Percentiles rank a stretch among this genome's conserved stretches.
Conservation (phyloP, 2,888 invertebrate genomes). For the Phyllotreta cruciferae region DNA sequence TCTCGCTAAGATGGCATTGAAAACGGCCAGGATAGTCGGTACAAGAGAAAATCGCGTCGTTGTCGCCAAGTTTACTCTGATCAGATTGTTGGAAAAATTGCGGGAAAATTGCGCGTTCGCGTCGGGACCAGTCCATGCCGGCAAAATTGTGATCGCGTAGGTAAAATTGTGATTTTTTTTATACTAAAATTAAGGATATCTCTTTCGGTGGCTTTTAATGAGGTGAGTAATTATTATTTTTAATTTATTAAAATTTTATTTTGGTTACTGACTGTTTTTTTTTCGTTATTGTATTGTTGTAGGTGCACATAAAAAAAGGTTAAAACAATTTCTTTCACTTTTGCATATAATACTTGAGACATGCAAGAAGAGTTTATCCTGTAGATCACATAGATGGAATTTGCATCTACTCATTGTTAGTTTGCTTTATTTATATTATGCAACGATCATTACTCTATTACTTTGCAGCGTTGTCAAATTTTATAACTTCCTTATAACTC, state of each 20-base stretch:
- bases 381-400: constrained; percentile 31
- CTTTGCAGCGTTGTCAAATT: constrained; percentile 16
- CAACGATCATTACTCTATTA: constrained; percentile 20
- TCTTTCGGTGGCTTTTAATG: no score
- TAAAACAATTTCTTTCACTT: constrained; percentile 14
- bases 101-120: background rate
- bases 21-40: constrained; percentile 8
- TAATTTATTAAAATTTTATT: constrained; percentile 3
- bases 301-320: no score
- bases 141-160: background rate
- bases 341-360: constrained; percentile 13
- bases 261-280: constrained; percentile 6
- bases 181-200: background rate
- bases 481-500: background rate
- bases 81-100: constrained; percentile 6
- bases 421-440: constrained; percentile 28
- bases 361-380: constrained; percentile 27
- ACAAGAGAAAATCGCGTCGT: constrained; percentile 21
- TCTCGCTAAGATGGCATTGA: constrained; percentile 23
- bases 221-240: no score
- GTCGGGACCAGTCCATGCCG: background rate
- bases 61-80: constrained; percentile 11
- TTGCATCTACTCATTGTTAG: constrained; percentile 21
- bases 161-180: background rate
- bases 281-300: no score